These are phyloP conservation scores for Drosophila novamexicana DNA, from an alignment of 1,140 invertebrate genomes.

Conservation along the genomic window DNA sequence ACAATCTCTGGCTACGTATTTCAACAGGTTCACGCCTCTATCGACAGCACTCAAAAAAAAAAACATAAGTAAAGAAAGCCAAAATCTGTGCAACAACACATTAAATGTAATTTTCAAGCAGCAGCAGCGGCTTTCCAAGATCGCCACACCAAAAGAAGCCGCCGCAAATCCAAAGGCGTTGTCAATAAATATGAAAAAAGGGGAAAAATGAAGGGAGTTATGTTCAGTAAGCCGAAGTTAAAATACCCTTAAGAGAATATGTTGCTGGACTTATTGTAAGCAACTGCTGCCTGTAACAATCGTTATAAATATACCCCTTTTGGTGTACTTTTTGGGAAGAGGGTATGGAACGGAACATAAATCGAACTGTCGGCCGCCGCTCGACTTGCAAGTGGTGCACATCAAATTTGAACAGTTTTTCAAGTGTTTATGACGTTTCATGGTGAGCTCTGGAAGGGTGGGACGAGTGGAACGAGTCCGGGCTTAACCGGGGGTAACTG, in stretches of 20 bases:
- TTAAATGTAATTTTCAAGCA: conserved; percentile 68
- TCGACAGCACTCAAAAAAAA: conserved; percentile 20
- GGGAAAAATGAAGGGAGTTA: background rate
- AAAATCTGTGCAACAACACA: conserved; percentile 56
- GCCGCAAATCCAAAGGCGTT: conserved; percentile 10
- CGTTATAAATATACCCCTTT: too few species aligned
- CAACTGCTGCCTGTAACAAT: too few species aligned
- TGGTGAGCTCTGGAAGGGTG: background rate
- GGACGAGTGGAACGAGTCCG: background rate
- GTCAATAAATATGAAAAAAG: conserved; percentile 7
- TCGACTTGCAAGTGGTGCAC: conserved; percentile 66
- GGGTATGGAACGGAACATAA: background rate
- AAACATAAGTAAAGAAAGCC: background rate
- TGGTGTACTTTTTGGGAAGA: too few species aligned
- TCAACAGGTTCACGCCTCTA: conserved; percentile 79
- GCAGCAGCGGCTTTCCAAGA: conserved; percentile 8
- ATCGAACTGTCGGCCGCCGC: conserved; percentile 14
- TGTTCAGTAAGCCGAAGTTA: background rate
- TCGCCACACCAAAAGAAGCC: conserved; percentile 41
- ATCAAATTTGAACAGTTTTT: conserved; percentile 77
- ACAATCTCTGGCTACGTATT: conserved; percentile 51
- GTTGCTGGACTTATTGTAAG: too few species aligned
- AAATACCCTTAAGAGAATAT: background rate
- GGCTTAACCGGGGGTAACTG: conserved; percentile 9
- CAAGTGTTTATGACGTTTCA: conserved; percentile 63